Base-by-base conservation (phyloP, 1,140 invertebrate genomes). In the Drosophila sechellia region DNA sequence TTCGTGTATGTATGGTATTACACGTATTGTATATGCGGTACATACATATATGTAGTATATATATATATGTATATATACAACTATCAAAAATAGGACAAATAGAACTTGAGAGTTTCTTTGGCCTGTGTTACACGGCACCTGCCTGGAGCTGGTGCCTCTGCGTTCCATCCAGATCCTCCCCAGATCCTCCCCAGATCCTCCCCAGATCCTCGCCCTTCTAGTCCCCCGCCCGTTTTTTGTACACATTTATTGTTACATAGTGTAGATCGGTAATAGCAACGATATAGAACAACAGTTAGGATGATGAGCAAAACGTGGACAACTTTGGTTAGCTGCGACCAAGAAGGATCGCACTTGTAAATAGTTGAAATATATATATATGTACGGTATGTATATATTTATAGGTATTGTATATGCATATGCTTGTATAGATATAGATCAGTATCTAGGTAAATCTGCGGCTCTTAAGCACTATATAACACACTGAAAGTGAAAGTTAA, bases 41-140 rank as follows among this genome's bases (percentile, higher is more conserved):
- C 31, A 39, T 39, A 39, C 35, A 37, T 37, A 10, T 37, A 37
- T 37, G 12, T 54, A 40, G 27, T 71, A 74, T 61, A 64, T 55
- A 22, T 52, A 35, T 70, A 46, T 40, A 42, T 61, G 56, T 75
- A 69, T 86, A 86, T 86, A 81, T 70, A 78, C 79, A 75, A 81
- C 81, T 85, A 85, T 85, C 81, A 85, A 87, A 85, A 85, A 85
- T 85, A 85, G 78, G 79, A 87, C 72, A 81, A 86, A 85, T 71
- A 66, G 63, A 85, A 87, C 59, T 69, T 45, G 48, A 63, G 61
- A 54, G 42, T 52, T 72, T 22, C 20, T 25, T 45, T 59, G 66
- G 54, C 54, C 43, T 68, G 17, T 68, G 17, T 46, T 12, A 6
- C 2, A 15, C 10, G 15, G 10, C 12, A 48, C n/a, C 10, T 22